phyloP scores from a whole-genome alignment of 1,140 invertebrate species.

The Drosophila nebulosa region DNA sequence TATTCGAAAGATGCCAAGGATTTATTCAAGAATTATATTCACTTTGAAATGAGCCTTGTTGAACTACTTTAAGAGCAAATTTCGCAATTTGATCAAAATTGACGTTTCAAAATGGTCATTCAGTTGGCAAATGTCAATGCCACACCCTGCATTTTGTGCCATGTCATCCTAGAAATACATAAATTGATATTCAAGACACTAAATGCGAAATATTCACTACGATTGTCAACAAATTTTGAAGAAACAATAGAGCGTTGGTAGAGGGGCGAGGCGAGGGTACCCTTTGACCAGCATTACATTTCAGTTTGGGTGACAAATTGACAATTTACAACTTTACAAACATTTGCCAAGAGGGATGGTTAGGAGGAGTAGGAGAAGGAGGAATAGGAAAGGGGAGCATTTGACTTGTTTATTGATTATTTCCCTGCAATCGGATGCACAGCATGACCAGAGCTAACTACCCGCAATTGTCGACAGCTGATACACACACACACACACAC shows the following conservation, averaged over 20 bases:
- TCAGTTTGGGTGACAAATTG: not conserved
- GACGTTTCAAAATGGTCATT: too few relatives aligned
- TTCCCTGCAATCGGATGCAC: not conserved
- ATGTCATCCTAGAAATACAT: too few relatives aligned
- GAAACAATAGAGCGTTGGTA: too few relatives aligned
- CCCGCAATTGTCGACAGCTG: slow-evolving; percentile 7
- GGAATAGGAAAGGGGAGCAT: not conserved
- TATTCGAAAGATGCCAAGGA: too few relatives aligned
- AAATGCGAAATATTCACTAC: too few relatives aligned
- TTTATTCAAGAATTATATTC: too few relatives aligned
- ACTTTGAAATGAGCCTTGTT: too few relatives aligned
- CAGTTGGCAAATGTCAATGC: too few relatives aligned
- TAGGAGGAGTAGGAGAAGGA: not conserved
- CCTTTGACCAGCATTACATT: not conserved
- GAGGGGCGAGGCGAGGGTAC: not conserved
- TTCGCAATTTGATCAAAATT: too few relatives aligned
- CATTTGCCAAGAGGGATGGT: not conserved
- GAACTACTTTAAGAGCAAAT: too few relatives aligned
- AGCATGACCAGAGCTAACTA: not conserved
- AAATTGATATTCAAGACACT: too few relatives aligned
- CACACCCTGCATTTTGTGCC: too few relatives aligned
- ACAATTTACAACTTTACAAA: not conserved
- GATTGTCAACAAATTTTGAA: not conserved
- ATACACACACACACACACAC: not conserved
- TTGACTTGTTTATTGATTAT: slow-evolving; percentile 2